Evolutionary conservation across 2,888 invertebrate species (phyloP).

Genomic region (Nymphalis polychloros): DNA sequence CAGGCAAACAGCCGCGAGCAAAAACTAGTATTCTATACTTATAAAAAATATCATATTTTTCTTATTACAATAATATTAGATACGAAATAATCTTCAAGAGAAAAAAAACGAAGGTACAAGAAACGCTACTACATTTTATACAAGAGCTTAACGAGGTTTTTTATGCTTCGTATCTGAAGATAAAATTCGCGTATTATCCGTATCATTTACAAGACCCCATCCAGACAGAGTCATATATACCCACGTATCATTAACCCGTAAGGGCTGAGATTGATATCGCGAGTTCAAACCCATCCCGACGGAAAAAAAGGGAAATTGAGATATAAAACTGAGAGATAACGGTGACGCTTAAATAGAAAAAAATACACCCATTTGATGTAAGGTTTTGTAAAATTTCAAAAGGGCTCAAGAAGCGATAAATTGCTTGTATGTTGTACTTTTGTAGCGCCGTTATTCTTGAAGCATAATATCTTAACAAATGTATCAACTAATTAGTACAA

Average conservation of each 20-base stretch:
- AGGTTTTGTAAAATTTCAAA: conserved; percentile 15
- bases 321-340: conserved; percentile 58
- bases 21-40: too few relatives aligned
- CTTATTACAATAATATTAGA: background rate
- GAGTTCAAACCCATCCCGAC: conserved; percentile 47
- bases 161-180: background rate
- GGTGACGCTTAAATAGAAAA: conserved; percentile 21
- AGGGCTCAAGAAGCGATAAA: conserved; percentile 15
- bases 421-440: conserved; percentile 10
- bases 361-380: background rate
- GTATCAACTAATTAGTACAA: too few relatives aligned
- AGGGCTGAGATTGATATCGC: conserved; percentile 58
- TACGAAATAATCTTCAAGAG: background rate
- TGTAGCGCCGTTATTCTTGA: conserved; percentile 9
- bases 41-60: background rate
- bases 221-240: conserved; percentile 42
- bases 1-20: too few relatives aligned
- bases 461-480: too few relatives aligned
- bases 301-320: conserved; percentile 62
- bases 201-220: conserved; percentile 30
- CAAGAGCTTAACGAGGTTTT: conserved; percentile 7
- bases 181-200: conserved; percentile 1
- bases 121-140: background rate
- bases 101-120: background rate
- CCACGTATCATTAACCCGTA: conserved; percentile 46